Conservation (phyloP, 2,888 invertebrate species). For the Synergus japonicus region DNA sequence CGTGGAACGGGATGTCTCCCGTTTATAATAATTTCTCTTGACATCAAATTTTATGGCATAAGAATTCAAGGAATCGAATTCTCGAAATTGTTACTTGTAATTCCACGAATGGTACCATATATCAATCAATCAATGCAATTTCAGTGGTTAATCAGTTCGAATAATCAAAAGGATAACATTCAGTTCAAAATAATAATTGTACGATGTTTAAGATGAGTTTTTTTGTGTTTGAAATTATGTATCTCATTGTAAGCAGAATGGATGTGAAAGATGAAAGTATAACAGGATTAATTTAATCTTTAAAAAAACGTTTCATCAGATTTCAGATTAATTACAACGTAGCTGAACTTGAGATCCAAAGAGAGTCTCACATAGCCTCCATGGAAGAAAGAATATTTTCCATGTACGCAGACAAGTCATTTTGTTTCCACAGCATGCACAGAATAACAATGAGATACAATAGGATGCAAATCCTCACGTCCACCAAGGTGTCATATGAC, state of each 20-base stretch:
- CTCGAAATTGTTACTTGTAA: too few species aligned
- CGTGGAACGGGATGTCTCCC: too few species aligned
- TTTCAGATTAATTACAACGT: background rate
- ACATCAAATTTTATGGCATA: too few species aligned
- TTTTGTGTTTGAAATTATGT: too few species aligned
- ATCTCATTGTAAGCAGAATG: background rate
- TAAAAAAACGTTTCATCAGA: background rate
- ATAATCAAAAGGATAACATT: too few species aligned
- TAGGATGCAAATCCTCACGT: constrained; percentile 52
- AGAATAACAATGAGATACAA: constrained; percentile 52
- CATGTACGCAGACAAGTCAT: background rate
- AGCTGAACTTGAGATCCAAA: background rate
- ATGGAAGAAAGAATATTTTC: background rate
- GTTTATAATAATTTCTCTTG: too few species aligned
- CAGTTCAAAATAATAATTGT: too few species aligned
- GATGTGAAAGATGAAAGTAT: background rate
- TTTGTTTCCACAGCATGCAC: constrained; percentile 19
- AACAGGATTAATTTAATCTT: background rate
- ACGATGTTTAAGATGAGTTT: too few species aligned
- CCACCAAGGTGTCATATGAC: constrained; percentile 49
- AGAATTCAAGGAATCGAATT: too few species aligned
- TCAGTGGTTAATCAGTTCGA: too few species aligned
- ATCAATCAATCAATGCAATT: too few species aligned
- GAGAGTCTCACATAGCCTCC: background rate
- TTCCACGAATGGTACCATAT: too few species aligned